These are phyloP conservation scores for Tokudaia muenninki DNA, from an alignment of 2,797 vertebrate species.

Conservation along the genomic window DNA sequence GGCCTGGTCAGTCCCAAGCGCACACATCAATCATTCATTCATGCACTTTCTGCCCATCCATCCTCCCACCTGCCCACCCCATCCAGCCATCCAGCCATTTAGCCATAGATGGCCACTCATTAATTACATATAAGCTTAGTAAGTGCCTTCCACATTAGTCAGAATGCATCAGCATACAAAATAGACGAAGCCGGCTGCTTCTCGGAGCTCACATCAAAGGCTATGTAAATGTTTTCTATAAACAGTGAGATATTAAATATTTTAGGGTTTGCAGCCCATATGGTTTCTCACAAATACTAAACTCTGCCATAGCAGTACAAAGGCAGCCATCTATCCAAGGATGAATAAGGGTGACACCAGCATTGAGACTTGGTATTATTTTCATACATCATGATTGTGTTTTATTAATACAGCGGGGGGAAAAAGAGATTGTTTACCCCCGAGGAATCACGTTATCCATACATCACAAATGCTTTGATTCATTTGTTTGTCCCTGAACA, in stretches of 20 bases:
- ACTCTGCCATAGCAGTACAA: not conserved
- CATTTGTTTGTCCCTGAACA: not conserved
- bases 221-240: slow-evolving; percentile 22
- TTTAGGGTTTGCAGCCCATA: slow-evolving; percentile 23
- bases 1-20: not conserved
- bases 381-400: not conserved
- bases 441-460: not conserved
- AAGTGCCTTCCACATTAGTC: not conserved
- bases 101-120: not conserved
- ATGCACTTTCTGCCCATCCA: not conserved
- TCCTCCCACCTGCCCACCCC: too few species aligned
- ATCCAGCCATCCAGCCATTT: not conserved
- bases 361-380: not conserved
- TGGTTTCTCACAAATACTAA: slow-evolving; percentile 29
- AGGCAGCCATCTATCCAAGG: not conserved
- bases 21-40: not conserved
- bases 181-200: not conserved
- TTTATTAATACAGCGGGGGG: not conserved
- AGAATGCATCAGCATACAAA: not conserved
- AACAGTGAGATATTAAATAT: slow-evolving; percentile 57
- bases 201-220: slow-evolving; percentile 17
- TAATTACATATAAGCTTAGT: not conserved
- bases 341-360: not conserved
- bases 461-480: not conserved
- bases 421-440: not conserved